Conservation (phyloP, 2,113 vertebrate species). For the Guaruba guarouba region DNA sequence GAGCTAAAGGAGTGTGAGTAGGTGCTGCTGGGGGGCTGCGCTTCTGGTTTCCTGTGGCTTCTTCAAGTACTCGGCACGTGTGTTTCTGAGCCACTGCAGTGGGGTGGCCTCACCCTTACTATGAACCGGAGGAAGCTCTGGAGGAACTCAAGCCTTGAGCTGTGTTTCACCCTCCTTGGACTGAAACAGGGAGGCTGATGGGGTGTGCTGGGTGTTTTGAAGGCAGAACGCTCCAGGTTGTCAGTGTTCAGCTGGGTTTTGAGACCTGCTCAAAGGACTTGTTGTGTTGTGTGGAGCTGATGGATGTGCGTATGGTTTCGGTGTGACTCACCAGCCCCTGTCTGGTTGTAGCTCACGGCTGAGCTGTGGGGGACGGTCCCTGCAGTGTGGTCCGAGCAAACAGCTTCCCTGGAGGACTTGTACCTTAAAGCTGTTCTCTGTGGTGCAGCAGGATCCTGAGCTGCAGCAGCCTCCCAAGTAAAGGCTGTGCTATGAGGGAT, state of each 20-base stretch:
- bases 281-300: neutral
- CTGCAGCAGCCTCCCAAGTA: neutral
- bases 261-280: neutral
- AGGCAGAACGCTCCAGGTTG: neutral
- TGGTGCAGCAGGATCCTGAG: neutral
- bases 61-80: rapidly evolving
- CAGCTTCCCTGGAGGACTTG: neutral
- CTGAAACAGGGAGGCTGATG: neutral
- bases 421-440: neutral
- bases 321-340: neutral
- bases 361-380: rapidly evolving
- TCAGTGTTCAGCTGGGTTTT: neutral
- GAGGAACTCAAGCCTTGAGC: neutral
- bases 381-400: neutral
- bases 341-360: rapidly evolving
- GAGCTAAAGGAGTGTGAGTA: neutral
- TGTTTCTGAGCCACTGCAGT: neutral
- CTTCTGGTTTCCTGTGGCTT: neutral
- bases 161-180: neutral
- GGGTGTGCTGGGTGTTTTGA: neutral
- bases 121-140: rapidly evolving
- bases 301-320: neutral
- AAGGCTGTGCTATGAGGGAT: neutral
- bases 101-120: neutral
- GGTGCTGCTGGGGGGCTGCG: neutral